Evolutionary conservation across 92 coral and sea anemone species (phyloP).

Genomic region (Zoanthus sociatus): DNA sequence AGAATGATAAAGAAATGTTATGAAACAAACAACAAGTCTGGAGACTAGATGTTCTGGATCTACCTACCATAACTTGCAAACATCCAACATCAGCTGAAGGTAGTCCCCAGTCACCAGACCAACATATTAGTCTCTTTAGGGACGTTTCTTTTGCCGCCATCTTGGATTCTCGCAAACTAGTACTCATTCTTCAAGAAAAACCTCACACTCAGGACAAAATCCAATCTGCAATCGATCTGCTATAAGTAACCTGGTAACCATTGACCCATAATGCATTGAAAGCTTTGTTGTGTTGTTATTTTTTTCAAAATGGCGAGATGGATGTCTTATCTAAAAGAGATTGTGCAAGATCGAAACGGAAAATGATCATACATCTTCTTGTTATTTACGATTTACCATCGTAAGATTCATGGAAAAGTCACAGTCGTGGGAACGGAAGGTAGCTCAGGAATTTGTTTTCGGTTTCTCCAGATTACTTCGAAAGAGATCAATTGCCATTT

Average conservation of each 20-base stretch:
- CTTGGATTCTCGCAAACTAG: conserved; percentile 42
- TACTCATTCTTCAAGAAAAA: not conserved
- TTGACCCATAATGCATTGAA: not conserved
- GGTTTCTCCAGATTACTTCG: not conserved
- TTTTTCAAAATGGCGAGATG: not conserved
- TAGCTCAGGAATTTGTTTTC: not conserved
- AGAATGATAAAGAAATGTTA: not conserved
- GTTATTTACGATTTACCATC: conserved; percentile 1
- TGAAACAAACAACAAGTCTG: not conserved
- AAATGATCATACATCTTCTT: not conserved
- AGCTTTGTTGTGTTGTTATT: not conserved
- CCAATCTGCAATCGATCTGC: too few species aligned
- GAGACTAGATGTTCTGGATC: not conserved
- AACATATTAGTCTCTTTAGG: conserved; percentile 42
- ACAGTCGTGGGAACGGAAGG: not conserved
- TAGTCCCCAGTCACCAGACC: conserved; percentile 89
- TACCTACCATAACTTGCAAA: conserved; percentile 78
- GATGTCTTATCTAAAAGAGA: not conserved
- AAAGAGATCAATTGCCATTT: not conserved
- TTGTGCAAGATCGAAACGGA: not conserved
- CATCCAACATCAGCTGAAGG: conserved; percentile 78
- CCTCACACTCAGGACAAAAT: not conserved
- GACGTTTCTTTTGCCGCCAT: conserved; percentile 78
- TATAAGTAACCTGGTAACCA: not conserved
- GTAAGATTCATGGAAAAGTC: conserved; percentile 1